Evolutionary conservation across 92 coral and sea anemone genomes (phyloP).

Genomic region (Desmophyllum pertusum): DNA sequence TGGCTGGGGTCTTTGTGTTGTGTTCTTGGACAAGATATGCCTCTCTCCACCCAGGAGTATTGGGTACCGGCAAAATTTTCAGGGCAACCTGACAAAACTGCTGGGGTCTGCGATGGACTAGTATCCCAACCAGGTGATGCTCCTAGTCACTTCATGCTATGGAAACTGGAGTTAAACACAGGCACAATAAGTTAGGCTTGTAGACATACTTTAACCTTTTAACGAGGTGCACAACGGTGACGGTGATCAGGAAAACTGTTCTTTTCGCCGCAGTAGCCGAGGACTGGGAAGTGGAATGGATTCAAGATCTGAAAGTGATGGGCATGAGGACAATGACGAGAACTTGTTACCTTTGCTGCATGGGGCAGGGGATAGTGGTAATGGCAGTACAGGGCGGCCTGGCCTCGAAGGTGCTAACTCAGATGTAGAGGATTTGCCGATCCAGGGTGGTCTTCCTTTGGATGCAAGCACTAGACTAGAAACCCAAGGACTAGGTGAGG

Average conservation of each 20-base stretch:
- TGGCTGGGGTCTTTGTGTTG: too few relatives aligned
- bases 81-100: too few relatives aligned
- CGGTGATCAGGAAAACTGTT: background rate
- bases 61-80: too few relatives aligned
- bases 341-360: slow-evolving; percentile 28
- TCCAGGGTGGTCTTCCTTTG: slow-evolving; percentile 29
- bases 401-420: slow-evolving; percentile 95
- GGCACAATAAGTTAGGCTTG: too few relatives aligned
- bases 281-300: slow-evolving; percentile 95
- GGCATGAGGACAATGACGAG: slow-evolving; percentile 44
- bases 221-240: background rate
- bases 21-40: too few relatives aligned
- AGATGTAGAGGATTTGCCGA: slow-evolving; percentile 70
- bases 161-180: too few relatives aligned
- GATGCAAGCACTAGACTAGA: slow-evolving; percentile 34
- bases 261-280: slow-evolving; percentile 51
- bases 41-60: too few relatives aligned
- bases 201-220: too few relatives aligned
- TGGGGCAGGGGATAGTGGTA: slow-evolving; percentile 72
- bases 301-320: slow-evolving; percentile 74
- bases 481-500: slow-evolving; percentile 44
- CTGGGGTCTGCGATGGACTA: too few relatives aligned
- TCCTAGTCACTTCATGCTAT: too few relatives aligned
- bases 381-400: slow-evolving; percentile 70
- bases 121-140: too few relatives aligned